Base-by-base conservation (phyloP, 2,797 vertebrate genomes). In the Molossus alvarezi region DNA sequence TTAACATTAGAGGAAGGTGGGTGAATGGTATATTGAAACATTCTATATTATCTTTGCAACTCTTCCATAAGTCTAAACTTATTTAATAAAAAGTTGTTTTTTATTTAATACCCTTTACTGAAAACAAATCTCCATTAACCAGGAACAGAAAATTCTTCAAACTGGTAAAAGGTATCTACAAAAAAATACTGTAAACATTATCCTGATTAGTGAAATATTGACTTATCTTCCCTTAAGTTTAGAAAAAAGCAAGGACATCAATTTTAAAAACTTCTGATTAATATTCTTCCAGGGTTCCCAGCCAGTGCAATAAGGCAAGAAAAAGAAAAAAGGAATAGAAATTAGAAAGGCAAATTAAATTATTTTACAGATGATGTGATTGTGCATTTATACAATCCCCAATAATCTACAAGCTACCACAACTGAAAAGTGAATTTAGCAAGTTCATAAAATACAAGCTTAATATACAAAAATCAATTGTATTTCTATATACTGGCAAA, bases 261-360 rank as follows among this genome's bases (percentile, higher is more conserved):
- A 57, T 45, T 89, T 88, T 76, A 95, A 91, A 10, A 21, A 18
- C 9, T 89, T 87, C 23, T 79, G 14, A 90, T 82, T 62, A 88
- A 82, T 71, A 92, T 11, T 48, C n/a, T 82, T 92, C 18, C 58
- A 33, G 20, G 69, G 25, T 58, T 72, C 25, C 45, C 25, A 86
- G 64, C 58, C 72, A 94, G 53, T 75, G 57, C 58, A 79, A 92
- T 79, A 92, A 83, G 25, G 57, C 51, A 97, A 86, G 91, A 90
- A 94, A 96, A 90, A 75, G 27, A 82, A 90, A 69, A 96, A 93
- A 25, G 18, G 21, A 55, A 77, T 6, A 58, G 25, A 95, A 9
- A 73, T 83, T 73, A 58, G 33, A 91, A 84, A 92, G 25, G 27
- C 15, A 84, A 48, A 73, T 37, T 94, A 84, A 55, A 1, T 8